Evolutionary conservation across 2,797 vertebrate species (phyloP), one percentile per base, ranked within the genome.

Genomic region (Sebastes baramenuke): DNA sequence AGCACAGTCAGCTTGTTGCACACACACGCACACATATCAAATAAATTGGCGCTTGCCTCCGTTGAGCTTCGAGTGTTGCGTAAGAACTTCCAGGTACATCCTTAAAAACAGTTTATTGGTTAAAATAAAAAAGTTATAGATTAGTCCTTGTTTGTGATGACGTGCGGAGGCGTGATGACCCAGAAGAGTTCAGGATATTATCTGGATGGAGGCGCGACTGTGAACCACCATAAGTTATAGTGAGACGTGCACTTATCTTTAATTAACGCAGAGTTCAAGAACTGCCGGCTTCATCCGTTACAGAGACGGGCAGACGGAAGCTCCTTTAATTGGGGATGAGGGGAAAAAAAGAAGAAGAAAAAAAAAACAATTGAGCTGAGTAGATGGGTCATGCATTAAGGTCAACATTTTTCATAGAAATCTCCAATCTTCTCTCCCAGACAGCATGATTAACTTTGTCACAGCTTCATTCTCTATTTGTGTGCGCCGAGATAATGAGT

Each of bases 191-290:
- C 11, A 73, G 82, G 73, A 81, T 90, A 87, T 89, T 83, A 88
- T 87, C 79, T 79, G 81, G 80, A 74, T 65, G 24, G 75, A 72
- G 69, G 71, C 81, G 76, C 65, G 74, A 79, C 60, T 55, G 42
- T 16, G 75, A 83, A 68, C 81, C 73, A 5, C 79, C 84, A 69
- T 83, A 78, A 90, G 82, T 82, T 85, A 85, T 54, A 78, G 74
- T n/a, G 81, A 93, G 82, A 91, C 81, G 75, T 76, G 86, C 90
- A 86, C 89, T 94, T 87, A 92, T 92, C 92, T 92, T 93, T 95
- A 94, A 95, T 95, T 94, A 95, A 91, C 81, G 87, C 66, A 1
- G 73, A 86, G 92, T 93, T 93, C 90, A 92, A 93, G 90, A 91
- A 90, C 79, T 14, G 80, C 84, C 22, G 77, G 87, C 88, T 90